phyloP scores from a whole-genome alignment of 2,113 vertebrate genomes.

The Lycocorax pyrrhopterus region DNA sequence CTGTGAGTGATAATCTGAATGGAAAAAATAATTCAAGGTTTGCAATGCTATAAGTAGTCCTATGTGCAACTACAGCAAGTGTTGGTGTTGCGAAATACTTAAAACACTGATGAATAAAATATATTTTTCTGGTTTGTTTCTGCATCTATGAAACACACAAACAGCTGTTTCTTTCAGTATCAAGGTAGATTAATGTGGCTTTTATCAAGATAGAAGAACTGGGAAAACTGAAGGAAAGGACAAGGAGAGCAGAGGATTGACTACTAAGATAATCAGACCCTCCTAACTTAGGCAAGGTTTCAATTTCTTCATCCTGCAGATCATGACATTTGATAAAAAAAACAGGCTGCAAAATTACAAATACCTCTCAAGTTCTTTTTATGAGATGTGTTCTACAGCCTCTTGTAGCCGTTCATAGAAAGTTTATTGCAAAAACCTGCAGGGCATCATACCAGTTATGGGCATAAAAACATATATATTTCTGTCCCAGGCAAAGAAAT shows the following conservation, averaged over 20 bases:
- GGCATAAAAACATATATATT: neutral
- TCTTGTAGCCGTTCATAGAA: neutral
- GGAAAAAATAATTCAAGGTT: neutral
- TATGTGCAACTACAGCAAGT: neutral
- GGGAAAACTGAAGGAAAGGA: neutral
- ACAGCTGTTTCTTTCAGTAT: neutral
- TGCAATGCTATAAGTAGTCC: neutral
- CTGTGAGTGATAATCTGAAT: neutral
- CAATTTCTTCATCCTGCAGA: neutral
- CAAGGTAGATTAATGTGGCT: neutral
- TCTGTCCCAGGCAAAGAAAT: neutral
- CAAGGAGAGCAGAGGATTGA: neutral
- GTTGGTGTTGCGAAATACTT: neutral
- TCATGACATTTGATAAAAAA: neutral
- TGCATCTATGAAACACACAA: neutral
- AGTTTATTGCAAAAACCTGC: neutral
- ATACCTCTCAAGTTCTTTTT: neutral
- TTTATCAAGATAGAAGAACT: neutral
- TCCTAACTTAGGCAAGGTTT: neutral
- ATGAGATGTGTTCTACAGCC: neutral
- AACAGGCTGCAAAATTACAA: neutral
- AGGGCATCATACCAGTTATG: neutral
- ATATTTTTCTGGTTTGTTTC: neutral
- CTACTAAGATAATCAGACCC: accelerated
- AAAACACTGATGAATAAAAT: neutral